phyloP scores from a whole-genome alignment of 1,140 invertebrate species.

The Euura lappo region DNA sequence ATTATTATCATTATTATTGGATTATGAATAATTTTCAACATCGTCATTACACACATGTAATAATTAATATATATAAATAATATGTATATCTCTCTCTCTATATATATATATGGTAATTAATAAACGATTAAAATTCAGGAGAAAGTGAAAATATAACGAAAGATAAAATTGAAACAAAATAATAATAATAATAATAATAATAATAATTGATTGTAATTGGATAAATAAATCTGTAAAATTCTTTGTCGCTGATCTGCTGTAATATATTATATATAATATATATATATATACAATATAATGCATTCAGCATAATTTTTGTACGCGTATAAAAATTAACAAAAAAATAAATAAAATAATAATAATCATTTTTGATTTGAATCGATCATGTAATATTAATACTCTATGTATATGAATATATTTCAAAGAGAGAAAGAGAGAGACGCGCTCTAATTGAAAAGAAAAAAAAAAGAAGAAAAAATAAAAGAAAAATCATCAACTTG shows the following conservation, averaged over 20 bases:
- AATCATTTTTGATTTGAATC: conserved; percentile 40
- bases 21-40: background rate
- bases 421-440: too few species aligned
- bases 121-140: too few species aligned
- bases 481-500: too few species aligned
- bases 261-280: too few species aligned
- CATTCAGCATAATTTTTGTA: background rate
- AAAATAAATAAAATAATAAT: conserved; percentile 47
- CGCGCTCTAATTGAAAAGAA: too few species aligned
- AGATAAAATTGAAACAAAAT: background rate
- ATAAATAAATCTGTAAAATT: conserved; percentile 10
- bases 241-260: background rate
- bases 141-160: background rate
- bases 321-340: background rate
- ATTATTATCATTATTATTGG: background rate
- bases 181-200: conserved; percentile 1
- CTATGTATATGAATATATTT: too few species aligned
- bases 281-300: background rate
- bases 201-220: conserved; percentile 30
- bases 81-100: too few species aligned
- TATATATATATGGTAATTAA: too few species aligned
- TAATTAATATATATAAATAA: too few species aligned
- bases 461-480: conserved; percentile 35
- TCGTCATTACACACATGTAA: too few species aligned
- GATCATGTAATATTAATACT: background rate